Evolutionary conservation across 1,140 invertebrate species (phyloP), one percentile per base, ranked within the genome.

Genomic region (Drosophila erecta): DNA sequence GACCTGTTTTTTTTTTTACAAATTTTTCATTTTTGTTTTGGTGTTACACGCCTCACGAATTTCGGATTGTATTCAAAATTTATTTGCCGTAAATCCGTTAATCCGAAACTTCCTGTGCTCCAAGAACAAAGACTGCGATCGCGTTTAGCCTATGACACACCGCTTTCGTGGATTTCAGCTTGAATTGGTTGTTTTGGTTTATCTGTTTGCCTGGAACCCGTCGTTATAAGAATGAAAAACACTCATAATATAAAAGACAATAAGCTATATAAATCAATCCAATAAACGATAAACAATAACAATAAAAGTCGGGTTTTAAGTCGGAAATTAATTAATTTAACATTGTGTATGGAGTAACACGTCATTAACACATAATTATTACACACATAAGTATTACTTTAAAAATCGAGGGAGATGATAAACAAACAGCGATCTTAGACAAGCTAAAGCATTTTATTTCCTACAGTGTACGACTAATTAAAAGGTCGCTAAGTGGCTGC

Each of bases 81-180:
- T 75, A 65, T 75, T 75, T 75, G 17, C 70, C 71, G 58, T 67
- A 67, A 54, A 76, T 76, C 61, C 73, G 66, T 40, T 57, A 70
- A 70, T 70, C 66, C 66, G 66, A 49, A 67, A 77, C 73, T 77
- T 77, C 75, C 74, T 77, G 74, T 61, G 47, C 30, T n/a, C 51
- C 35, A 43, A 75, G 44, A 67, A 66, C 59, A 66, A 67, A 67
- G 64, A 37, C 55, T 12, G 40, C 58, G 12, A 67, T 64, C 59
- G 46, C 43, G 64, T 49, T 66, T 24, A 30, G 17, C n/a, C 44
- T 67, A 15, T 64, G 64, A 67, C 64, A 60, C 64, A 66, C 27
- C 14, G 24, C 14, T 30, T 47, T 17, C n/a, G 30, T 44, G 40
- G 50, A 70, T 67, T 35, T 55, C 40, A 40, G 46, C 67, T 46